Evolutionary conservation across 2,113 vertebrate species (phyloP).

Genomic region (Illadopsis cleaveri): DNA sequence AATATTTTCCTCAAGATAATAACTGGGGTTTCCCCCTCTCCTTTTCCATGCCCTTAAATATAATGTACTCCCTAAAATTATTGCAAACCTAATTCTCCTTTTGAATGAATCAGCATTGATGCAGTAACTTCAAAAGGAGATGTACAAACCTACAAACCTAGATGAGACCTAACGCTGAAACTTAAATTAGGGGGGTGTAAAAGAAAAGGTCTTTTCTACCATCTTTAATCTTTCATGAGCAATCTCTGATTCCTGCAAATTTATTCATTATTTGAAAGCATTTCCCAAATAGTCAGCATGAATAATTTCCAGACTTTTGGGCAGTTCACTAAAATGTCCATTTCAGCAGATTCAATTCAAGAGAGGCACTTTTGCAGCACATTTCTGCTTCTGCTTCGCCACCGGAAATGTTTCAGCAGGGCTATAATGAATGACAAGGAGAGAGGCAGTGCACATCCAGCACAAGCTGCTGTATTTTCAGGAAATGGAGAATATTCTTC

Average conservation of each 20-base stretch:
- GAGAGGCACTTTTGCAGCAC: neutral
- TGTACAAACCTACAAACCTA: neutral
- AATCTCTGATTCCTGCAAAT: neutral
- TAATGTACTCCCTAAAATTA: neutral
- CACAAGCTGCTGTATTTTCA: neutral
- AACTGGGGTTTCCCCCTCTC: neutral
- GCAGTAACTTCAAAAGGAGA: neutral
- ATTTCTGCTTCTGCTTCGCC: neutral
- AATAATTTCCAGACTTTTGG: conserved; percentile 27
- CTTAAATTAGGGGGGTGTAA: neutral
- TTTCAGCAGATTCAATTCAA: neutral
- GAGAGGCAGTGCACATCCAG: neutral
- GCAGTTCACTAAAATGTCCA: neutral
- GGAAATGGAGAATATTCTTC: neutral
- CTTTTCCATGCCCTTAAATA: neutral
- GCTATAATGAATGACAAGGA: neutral
- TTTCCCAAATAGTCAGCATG: conserved; percentile 23
- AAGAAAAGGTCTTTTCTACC: neutral
- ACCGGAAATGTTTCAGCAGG: neutral
- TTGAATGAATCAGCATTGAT: neutral
- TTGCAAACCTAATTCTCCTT: neutral
- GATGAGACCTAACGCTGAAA: neutral
- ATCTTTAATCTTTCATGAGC: conserved; percentile 29
- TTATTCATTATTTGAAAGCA: conserved; percentile 33
- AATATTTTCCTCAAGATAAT: neutral